A percentile compares a stretch with the other conserved stretches of the same genome.
Evolutionary conservation across 2,888 invertebrate species (phyloP).

Genomic region (Agelastica alni): DNA sequence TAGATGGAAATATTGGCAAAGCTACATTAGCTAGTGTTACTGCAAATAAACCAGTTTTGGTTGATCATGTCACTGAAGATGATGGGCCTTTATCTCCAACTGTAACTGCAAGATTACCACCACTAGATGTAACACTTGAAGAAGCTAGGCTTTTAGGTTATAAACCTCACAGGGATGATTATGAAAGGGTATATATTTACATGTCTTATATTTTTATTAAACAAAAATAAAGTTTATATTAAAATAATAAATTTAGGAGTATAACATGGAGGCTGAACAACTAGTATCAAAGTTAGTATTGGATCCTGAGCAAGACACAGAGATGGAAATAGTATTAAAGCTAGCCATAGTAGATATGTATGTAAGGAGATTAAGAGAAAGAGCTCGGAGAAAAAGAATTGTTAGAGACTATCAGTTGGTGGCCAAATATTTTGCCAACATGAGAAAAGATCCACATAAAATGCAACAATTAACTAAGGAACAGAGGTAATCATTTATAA

Average conservation of each 20-base stretch:
- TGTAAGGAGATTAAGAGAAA: constrained; percentile 78
- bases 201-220: too few relatives aligned
- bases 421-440: constrained; percentile 77
- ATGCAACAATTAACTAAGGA: constrained; percentile 69
- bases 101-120: constrained; percentile 72
- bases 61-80: constrained; percentile 76
- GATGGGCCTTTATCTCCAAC: constrained; percentile 75
- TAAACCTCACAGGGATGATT: constrained; percentile 95
- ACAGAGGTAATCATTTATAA: constrained; percentile 72
- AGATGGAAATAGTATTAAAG: constrained; percentile 87
- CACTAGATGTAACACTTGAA: constrained; percentile 78
- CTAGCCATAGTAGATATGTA: constrained; percentile 93
- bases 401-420: constrained; percentile 90
- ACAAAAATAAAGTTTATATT: constrained; percentile 4
- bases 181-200: constrained; percentile 82
- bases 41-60: constrained; percentile 70
- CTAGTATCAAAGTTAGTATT: constrained; percentile 83
- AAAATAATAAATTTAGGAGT: constrained; percentile 66
- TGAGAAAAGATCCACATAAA: constrained; percentile 51
- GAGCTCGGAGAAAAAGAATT: constrained; percentile 86
- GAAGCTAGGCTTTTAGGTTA: constrained; percentile 90
- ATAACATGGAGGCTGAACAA: constrained; percentile 87
- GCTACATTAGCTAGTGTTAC: constrained; percentile 81
- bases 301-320: constrained; percentile 82
- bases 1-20: constrained; percentile 88